A percentile compares a stretch with the other conserved stretches of the same genome.
These are phyloP conservation scores for Mesoclemmys tuberculata DNA, from an alignment of 2,113 vertebrate genomes.

Conservation along the genomic window DNA sequence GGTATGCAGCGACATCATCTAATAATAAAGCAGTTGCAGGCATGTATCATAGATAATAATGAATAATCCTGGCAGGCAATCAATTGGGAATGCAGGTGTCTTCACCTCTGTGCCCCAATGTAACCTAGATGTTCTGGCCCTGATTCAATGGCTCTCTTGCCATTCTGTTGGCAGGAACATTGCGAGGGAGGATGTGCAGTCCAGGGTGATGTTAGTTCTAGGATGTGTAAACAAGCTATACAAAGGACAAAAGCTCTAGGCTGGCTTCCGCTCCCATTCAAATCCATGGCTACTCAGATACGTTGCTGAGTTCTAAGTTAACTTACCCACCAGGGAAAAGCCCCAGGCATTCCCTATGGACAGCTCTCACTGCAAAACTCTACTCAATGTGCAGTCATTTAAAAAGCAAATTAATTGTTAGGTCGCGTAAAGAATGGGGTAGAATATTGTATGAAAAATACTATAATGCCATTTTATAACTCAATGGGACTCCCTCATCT, in stretches of 20 bases:
- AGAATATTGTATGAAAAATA: too few relatives aligned
- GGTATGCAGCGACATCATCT: background rate
- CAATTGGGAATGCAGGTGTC: background rate
- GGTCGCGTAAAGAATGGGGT: too few relatives aligned
- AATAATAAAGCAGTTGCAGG: background rate
- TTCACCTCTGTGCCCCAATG: background rate
- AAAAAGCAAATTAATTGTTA: background rate
- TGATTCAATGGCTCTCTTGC: background rate
- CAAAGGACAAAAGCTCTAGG: background rate
- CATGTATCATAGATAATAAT: background rate
- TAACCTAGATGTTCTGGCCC: background rate
- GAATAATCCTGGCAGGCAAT: background rate
- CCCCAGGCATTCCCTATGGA: background rate
- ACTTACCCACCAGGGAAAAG: too few relatives aligned
- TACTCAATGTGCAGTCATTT: background rate
- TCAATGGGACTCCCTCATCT: too few relatives aligned
- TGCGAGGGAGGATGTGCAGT: background rate
- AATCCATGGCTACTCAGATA: background rate
- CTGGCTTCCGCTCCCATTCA: background rate
- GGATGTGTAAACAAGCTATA: background rate
- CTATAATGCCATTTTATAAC: background rate
- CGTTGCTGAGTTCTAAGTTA: background rate
- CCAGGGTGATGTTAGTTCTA: background rate
- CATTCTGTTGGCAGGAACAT: background rate
- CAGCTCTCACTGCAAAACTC: background rate